Conservation (phyloP, 1,140 invertebrate genomes). For the Drosophila navojoa region DNA sequence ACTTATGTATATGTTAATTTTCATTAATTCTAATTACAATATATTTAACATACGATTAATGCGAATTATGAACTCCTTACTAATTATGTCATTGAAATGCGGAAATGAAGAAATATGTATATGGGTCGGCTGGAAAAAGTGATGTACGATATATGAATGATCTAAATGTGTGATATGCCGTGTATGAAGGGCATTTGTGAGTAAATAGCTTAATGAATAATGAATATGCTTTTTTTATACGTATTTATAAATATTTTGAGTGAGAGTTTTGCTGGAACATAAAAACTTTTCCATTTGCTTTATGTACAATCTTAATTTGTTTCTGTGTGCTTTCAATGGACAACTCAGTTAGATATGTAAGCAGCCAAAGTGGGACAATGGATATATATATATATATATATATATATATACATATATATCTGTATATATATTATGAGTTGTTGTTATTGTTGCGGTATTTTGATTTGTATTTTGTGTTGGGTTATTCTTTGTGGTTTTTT, state of each 20-base stretch:
- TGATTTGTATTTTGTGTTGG: constrained; percentile 14
- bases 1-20: constrained; percentile 29
- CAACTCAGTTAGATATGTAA: constrained; percentile 1
- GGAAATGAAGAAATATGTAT: constrained; percentile 23
- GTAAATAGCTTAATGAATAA: constrained; percentile 11
- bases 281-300: constrained; percentile 8
- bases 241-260: neutral
- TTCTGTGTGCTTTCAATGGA: constrained; percentile 10
- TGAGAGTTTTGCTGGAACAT: constrained; percentile 19
- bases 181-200: constrained; percentile 21
- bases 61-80: constrained; percentile 3
- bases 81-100: constrained; percentile 22
- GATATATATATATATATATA: constrained; percentile 3
- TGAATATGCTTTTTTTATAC: constrained; percentile 11
- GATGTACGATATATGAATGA: constrained; percentile 27
- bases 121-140: constrained; percentile 24
- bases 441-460: constrained; percentile 13
- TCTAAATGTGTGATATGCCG: constrained; percentile 33
- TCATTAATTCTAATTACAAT: constrained; percentile 66
- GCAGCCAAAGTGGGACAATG: constrained; percentile 44
- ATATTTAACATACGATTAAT: constrained; percentile 44
- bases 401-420: neutral
- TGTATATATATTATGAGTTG: neutral
- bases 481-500: constrained; percentile 19
- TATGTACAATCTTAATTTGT: constrained; percentile 27